phyloP scores from a whole-genome alignment of 2,113 vertebrate genomes.

The Apodemus speciosus region DNA sequence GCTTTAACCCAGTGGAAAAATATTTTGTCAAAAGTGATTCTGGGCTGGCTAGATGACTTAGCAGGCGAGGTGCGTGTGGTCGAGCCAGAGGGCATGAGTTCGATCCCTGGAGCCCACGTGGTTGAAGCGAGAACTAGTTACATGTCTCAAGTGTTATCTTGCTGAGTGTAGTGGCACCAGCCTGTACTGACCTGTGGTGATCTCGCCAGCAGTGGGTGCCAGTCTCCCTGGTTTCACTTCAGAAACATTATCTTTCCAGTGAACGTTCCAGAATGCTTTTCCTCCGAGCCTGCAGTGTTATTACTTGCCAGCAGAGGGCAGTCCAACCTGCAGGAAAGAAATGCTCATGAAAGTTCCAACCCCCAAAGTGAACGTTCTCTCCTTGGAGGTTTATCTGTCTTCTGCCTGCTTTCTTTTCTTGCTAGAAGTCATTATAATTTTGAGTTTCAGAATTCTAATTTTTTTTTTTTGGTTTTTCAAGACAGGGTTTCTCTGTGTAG shows the following conservation, averaged over 20 bases:
- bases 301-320: slow-evolving; percentile 75
- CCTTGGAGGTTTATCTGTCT: slow-evolving; percentile 54
- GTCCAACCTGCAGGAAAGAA: slow-evolving; percentile 44
- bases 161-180: background rate
- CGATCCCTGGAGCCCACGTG: background rate
- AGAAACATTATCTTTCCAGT: slow-evolving; percentile 63
- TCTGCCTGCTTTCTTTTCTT: background rate
- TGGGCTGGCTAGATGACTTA: background rate
- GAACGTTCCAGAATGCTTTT: slow-evolving; percentile 77
- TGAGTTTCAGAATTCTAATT: no score
- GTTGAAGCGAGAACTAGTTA: background rate
- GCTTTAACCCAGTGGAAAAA: background rate
- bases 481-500: no score
- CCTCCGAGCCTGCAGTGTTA: background rate
- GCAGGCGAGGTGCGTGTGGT: background rate
- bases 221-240: slow-evolving; percentile 44
- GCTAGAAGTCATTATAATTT: no score
- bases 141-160: background rate
- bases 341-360: slow-evolving; percentile 55
- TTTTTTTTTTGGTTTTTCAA: no score
- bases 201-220: slow-evolving; percentile 58
- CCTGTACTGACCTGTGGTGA: background rate
- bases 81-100: background rate
- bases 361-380: slow-evolving; percentile 42
- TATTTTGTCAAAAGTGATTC: background rate